Evolutionary conservation across 2,113 vertebrate genomes (phyloP).

Genomic region (Saccopteryx leptura): DNA sequence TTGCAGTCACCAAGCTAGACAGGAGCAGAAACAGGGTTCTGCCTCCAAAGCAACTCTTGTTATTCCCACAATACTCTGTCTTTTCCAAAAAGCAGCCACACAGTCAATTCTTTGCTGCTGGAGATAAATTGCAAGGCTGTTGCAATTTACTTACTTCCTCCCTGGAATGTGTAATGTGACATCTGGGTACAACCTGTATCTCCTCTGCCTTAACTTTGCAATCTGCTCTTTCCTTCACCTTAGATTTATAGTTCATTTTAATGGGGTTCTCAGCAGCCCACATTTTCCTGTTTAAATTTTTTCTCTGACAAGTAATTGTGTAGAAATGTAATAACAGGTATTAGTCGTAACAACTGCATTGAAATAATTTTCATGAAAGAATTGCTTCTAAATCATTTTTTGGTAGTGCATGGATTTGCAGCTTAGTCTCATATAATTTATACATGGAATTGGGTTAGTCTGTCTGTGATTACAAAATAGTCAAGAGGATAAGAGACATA

Average conservation of each 20-base stretch:
- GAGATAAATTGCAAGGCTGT: neutral
- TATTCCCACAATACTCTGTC: neutral
- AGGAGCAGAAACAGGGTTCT: neutral
- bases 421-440: conserved; percentile 50
- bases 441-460: conserved; percentile 8
- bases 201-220: conserved; percentile 56
- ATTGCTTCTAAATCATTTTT: conserved; percentile 70
- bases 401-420: conserved; percentile 23
- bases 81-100: neutral
- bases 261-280: conserved; percentile 59
- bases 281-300: conserved; percentile 74
- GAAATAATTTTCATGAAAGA: conserved; percentile 69
- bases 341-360: conserved; percentile 70
- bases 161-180: conserved; percentile 48
- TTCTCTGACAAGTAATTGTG: conserved; percentile 66
- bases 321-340: conserved; percentile 60
- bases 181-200: neutral
- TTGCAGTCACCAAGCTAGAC: neutral
- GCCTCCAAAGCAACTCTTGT: neutral
- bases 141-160: neutral
- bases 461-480: neutral
- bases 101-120: neutral
- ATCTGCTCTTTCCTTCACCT: conserved; percentile 26
- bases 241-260: conserved; percentile 60
- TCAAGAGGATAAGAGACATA: neutral